phyloP scores from a whole-genome alignment of 2,113 vertebrate species.

The Cyphomyrus plagiostoma region DNA sequence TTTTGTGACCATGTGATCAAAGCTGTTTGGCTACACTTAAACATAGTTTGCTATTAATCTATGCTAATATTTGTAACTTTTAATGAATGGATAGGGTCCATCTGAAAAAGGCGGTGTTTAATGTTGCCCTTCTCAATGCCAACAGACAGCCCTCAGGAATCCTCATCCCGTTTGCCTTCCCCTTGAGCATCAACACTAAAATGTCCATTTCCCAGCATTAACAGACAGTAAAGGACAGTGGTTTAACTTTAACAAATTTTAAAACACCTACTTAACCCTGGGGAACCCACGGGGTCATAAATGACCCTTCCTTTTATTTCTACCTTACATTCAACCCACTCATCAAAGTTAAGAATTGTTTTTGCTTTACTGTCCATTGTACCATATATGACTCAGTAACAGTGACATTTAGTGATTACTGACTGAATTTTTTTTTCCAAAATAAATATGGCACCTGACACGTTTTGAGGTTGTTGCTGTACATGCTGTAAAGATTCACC shows the following conservation, averaged over 20 bases:
- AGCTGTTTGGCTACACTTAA: background rate
- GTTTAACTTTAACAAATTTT: background rate
- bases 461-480: too few species aligned
- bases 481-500: too few species aligned
- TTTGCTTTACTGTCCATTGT: too few species aligned
- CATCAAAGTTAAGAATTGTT: too few species aligned
- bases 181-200: background rate
- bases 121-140: background rate
- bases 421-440: too few species aligned
- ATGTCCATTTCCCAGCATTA: background rate
- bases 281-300: too few species aligned
- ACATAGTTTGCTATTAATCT: background rate
- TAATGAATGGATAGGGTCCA: background rate
- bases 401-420: too few species aligned
- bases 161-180: background rate
- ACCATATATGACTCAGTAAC: too few species aligned
- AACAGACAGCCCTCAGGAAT: background rate
- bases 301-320: too few species aligned
- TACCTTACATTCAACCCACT: too few species aligned
- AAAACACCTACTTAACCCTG: background rate
- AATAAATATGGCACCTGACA: too few species aligned
- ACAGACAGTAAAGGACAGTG: background rate
- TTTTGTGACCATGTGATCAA: background rate
- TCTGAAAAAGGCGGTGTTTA: background rate
- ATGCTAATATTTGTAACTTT: background rate